phyloP scores from a whole-genome alignment of 2,797 vertebrate genomes.

The Oophaga sylvatica region DNA sequence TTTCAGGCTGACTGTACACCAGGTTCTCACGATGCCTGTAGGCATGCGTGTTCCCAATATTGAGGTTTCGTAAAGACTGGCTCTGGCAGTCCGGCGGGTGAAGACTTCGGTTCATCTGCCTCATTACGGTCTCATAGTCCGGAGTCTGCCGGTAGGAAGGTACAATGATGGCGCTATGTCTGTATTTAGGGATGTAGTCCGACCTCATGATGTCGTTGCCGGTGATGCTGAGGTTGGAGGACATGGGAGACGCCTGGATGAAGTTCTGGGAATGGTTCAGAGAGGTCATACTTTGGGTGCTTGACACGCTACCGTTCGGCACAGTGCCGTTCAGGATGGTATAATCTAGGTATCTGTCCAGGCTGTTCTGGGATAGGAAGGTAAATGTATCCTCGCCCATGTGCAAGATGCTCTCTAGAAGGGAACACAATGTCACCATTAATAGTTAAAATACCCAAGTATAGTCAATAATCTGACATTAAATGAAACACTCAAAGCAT shows the following conservation, averaged over 20 bases:
- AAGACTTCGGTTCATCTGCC: constrained; percentile 86
- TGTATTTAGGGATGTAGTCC: constrained; percentile 92
- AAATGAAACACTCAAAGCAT: too few relatives aligned
- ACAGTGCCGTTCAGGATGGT: constrained; percentile 86
- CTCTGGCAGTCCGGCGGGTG: constrained; percentile 86
- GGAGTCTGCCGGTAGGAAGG: constrained; percentile 95
- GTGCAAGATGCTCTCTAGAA: constrained; percentile 91
- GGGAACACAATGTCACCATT: background rate
- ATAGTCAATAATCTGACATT: too few relatives aligned
- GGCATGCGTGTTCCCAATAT: constrained; percentile 88
- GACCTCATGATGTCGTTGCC: constrained; percentile 92
- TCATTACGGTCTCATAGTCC: constrained; percentile 93
- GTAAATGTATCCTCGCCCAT: constrained; percentile 86
- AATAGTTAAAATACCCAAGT: background rate
- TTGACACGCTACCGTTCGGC: constrained; percentile 93
- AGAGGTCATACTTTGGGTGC: constrained; percentile 91
- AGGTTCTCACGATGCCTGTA: constrained; percentile 90
- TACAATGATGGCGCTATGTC: constrained; percentile 93
- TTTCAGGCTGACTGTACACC: constrained; percentile 96
- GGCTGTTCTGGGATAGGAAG: constrained; percentile 90
- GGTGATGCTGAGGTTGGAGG: constrained; percentile 93
- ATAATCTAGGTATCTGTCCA: constrained; percentile 86
- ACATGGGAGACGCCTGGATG: constrained; percentile 88
- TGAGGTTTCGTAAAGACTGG: constrained; percentile 93
- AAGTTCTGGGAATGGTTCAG: constrained; percentile 93